Evolutionary conservation across 2,888 invertebrate genomes (phyloP), one percentile per base, ranked within the genome.

Genomic region (Plagodis pulveraria): DNA sequence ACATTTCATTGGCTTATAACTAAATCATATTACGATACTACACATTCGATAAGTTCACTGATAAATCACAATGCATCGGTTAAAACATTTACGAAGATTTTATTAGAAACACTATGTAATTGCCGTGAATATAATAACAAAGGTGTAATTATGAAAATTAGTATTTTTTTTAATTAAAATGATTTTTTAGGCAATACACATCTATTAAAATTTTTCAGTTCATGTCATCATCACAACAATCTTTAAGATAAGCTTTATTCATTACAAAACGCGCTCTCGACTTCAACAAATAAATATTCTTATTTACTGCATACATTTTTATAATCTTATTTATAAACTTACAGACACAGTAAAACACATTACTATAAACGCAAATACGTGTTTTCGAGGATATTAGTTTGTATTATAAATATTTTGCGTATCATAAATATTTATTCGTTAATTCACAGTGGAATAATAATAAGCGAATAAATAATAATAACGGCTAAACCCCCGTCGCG

Each of bases 191-290:
- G 71, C 66, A 66, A 40, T 40, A 12, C 8, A 76, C 72, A 73
- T 67, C 63, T 67, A 69, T 71, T 70, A 64, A 69, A 74, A 76
- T 70, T 62, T 71, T 73, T 75, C 72, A 74, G 71, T 75, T 74
- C 77, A 77, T 78, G 74, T 74, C 52, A 78, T 75, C 77, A 80
- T 81, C 77, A 80, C 73, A 77, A 73, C 70, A 73, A 71, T 62
- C 58, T 63, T 57, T 69, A 66, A 71, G 62, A 54, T 59, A 73
- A 73, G 77, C 77, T 74, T 77, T 76, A 36, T 36, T n/a, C 79
- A 80, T 78, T 80, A 43, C 72, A 74, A 71, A 58, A 48, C 57
- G 46, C 35, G n/a, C 22, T 63, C 40, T 54, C 52, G 52, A 56
- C 34, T 50, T 58, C 49, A 62, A 62, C 57, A 69, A 69, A 67